phyloP scores from a whole-genome alignment of 2,797 vertebrate genomes.

The Danio tinwini region DNA sequence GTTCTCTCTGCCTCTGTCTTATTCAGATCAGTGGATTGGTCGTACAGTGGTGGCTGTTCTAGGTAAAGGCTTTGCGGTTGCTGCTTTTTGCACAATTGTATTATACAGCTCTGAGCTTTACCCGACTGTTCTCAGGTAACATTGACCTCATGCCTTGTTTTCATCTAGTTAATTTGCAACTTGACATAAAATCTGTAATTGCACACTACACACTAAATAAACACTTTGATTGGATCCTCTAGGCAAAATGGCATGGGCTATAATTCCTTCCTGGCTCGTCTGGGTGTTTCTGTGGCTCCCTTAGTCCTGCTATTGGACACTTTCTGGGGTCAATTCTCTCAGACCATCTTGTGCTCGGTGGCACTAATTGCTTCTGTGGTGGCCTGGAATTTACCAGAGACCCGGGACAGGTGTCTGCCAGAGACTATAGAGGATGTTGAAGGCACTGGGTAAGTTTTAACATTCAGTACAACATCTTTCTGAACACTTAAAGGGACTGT shows the following conservation, averaged over 20 bases:
- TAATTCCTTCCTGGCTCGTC: slow-evolving; percentile 73
- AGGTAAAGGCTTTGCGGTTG: slow-evolving; percentile 86
- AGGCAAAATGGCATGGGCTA: slow-evolving; percentile 84
- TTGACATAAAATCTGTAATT: no score
- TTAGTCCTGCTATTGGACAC: slow-evolving; percentile 79
- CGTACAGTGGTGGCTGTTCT: slow-evolving; percentile 77
- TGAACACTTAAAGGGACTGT: background rate
- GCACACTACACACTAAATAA: no score
- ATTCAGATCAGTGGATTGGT: slow-evolving; percentile 72
- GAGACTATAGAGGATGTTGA: slow-evolving; percentile 89
- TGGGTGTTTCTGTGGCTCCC: slow-evolving; percentile 78
- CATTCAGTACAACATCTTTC: background rate
- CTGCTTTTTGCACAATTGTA: slow-evolving; percentile 80
- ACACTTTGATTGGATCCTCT: slow-evolving; percentile 1
- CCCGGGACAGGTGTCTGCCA: slow-evolving; percentile 75
- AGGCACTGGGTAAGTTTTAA: slow-evolving; percentile 63
- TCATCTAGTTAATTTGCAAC: no score
- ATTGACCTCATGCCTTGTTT: background rate
- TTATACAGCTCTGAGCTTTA: slow-evolving; percentile 89
- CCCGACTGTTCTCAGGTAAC: slow-evolving; percentile 90
- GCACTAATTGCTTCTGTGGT: slow-evolving; percentile 73
- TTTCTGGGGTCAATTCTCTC: slow-evolving; percentile 82
- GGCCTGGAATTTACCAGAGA: slow-evolving; percentile 83
- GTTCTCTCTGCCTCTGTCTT: background rate
- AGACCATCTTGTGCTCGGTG: slow-evolving; percentile 71